phyloP scores from a whole-genome alignment of 2,113 vertebrate genomes.

The Anhinga rufa region DNA sequence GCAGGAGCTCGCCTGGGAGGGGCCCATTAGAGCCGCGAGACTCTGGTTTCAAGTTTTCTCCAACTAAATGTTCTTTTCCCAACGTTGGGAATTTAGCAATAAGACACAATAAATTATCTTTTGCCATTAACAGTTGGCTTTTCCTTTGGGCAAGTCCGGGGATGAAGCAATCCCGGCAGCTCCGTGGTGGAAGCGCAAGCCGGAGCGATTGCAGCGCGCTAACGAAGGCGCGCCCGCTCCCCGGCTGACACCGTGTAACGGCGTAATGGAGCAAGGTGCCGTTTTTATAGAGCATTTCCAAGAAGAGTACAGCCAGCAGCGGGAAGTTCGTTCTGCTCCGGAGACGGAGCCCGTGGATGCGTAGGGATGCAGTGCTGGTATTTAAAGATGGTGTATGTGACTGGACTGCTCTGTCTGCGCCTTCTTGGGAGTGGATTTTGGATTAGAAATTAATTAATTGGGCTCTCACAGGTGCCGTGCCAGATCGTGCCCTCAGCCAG shows the following conservation, averaged over 20 bases:
- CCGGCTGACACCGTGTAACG: accelerated
- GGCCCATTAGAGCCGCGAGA: neutral
- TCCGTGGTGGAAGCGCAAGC: neutral
- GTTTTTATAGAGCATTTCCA: neutral
- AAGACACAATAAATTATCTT: neutral
- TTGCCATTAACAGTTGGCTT: neutral
- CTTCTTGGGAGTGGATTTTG: neutral
- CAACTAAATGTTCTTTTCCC: neutral
- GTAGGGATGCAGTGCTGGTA: neutral
- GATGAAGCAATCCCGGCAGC: neutral
- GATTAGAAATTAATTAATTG: neutral
- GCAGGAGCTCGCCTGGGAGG: neutral
- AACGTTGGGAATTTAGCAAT: neutral
- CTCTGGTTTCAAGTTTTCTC: neutral
- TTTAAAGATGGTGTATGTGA: neutral
- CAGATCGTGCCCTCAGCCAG: neutral
- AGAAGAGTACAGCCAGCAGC: neutral
- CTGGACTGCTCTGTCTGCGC: neutral
- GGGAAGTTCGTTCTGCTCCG: accelerated
- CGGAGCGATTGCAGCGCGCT: accelerated
- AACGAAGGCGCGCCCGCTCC: accelerated
- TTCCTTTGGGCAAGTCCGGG: neutral
- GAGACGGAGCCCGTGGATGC: accelerated
- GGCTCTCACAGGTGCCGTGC: neutral
- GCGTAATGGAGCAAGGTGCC: accelerated